phyloP scores from a whole-genome alignment of 2,888 invertebrate species.

The Ganaspis brasiliensis region DNA sequence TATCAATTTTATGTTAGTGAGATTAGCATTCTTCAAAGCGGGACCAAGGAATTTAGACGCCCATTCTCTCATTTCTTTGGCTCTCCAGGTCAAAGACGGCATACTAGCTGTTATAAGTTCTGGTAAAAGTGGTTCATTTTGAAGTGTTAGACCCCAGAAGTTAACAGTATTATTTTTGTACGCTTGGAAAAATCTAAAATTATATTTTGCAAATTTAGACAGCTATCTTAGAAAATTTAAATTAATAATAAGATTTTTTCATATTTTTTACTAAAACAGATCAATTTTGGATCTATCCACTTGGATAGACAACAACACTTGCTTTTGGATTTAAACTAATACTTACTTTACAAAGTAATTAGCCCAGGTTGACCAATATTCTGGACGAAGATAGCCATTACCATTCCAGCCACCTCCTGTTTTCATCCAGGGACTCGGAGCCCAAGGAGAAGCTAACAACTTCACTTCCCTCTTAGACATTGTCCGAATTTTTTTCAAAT shows the following conservation, averaged over 20 bases:
- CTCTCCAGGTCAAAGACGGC: slow-evolving; percentile 89
- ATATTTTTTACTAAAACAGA: no score
- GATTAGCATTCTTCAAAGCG: slow-evolving; percentile 12
- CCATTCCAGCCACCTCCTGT: slow-evolving; percentile 67
- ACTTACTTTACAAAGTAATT: slow-evolving; percentile 87
- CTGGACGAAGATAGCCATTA: slow-evolving; percentile 74
- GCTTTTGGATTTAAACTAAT: not conserved
- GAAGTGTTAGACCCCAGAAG: slow-evolving; percentile 93
- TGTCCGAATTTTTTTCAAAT: slow-evolving; percentile 81
- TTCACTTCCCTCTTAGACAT: slow-evolving; percentile 80
- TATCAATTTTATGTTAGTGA: slow-evolving; percentile 38
- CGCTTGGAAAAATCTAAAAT: slow-evolving; percentile 85
- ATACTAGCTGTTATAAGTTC: slow-evolving; percentile 83
- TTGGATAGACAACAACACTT: not conserved
- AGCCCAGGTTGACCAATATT: slow-evolving; percentile 90
- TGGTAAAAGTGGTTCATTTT: slow-evolving; percentile 92
- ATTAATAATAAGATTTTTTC: no score
- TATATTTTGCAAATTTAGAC: not conserved
- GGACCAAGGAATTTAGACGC: slow-evolving; percentile 41
- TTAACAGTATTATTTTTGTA: slow-evolving; percentile 86
- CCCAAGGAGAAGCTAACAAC: slow-evolving; percentile 85
- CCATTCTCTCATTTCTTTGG: slow-evolving; percentile 77
- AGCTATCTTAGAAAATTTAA: no score
- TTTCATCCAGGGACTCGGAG: slow-evolving; percentile 88
- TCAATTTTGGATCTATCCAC: no score